Evolutionary conservation across 2,113 vertebrate species (phyloP), one percentile per base, ranked within the genome.

Genomic region (Strix uralensis): DNA sequence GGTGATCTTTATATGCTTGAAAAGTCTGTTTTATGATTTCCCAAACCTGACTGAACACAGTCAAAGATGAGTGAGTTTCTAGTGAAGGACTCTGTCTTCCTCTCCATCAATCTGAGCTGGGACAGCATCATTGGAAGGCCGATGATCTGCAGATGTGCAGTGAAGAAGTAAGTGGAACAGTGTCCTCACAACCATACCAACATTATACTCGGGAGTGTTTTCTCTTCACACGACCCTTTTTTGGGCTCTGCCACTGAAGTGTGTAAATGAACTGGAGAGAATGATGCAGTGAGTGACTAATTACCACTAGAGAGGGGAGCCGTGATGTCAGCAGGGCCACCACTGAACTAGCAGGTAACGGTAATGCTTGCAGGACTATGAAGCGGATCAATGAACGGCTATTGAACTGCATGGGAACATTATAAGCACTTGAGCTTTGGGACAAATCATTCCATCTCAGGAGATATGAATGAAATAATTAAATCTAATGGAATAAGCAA

Each of bases 1-100:
- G 77, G 67, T 80, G 71, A 85, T 90, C 87, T 86, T 95, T 94
- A 90, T 89, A 57, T 88, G 81, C 89, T 90, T 77, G 81, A 83
- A 78, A 91, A 23, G 63, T 80, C 81, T 94, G 32, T 91, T 97
- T 94, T 95, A 90, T 63, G 54, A 29, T 83, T 96, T 94, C 67
- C 29, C 74, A 94, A 93, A 92, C 66, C 42, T 92, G 92, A 77
- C 18, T 86, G 89, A 96, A 77, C 81, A 75, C 36, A 57, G 66
- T 91, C 86, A 88, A 95, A 90, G 92, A 93, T 86, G 90, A 75
- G 42, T 46, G 46, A 86, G 51, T 44, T 91, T 90, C 72, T 94
- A 81, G 29, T n/a, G 54, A 79, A 85, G 80, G 40, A 44, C 44
- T 81, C 61, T 72, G 54, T 77, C 82, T 90, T 95, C 61, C 18